Percentiles rank a stretch among this genome's conserved stretches.
Conservation (phyloP, 64 coral and sea anemone genomes). For the Orbicella faveolata region DNA sequence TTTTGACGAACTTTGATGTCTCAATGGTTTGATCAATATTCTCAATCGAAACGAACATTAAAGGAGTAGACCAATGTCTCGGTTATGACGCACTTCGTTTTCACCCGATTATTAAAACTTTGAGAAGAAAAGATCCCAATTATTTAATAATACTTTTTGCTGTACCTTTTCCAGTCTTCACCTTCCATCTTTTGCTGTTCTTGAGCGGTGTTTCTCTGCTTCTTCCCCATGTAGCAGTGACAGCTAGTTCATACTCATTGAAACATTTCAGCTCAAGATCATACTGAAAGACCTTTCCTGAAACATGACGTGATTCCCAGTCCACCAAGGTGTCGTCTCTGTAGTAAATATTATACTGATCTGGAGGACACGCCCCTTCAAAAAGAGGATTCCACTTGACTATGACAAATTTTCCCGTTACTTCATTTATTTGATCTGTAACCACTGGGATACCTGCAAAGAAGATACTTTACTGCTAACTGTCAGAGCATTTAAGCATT, state of each 20-base stretch:
- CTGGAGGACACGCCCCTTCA: background rate
- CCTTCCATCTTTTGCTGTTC: background rate
- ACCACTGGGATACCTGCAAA: background rate
- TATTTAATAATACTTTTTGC: no score
- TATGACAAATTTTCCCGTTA: background rate
- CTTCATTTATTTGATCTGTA: background rate
- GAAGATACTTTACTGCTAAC: background rate
- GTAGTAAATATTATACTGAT: background rate
- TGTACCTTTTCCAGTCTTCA: background rate
- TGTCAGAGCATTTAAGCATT: no score
- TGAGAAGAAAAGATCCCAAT: no score
- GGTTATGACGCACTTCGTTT: no score
- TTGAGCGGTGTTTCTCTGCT: background rate
- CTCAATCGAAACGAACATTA: no score
- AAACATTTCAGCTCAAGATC: background rate
- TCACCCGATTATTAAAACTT: no score
- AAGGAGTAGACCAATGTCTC: no score
- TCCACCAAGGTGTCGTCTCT: background rate
- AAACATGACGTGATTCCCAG: background rate
- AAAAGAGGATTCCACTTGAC: background rate
- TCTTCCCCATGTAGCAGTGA: background rate
- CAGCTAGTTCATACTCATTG: background rate
- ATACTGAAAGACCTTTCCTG: background rate
- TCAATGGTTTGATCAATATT: no score
- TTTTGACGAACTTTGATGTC: no score